These are phyloP conservation scores for Myanophis thanlyinensis DNA, from an alignment of 2,113 vertebrate genomes.

Conservation along the genomic window DNA sequence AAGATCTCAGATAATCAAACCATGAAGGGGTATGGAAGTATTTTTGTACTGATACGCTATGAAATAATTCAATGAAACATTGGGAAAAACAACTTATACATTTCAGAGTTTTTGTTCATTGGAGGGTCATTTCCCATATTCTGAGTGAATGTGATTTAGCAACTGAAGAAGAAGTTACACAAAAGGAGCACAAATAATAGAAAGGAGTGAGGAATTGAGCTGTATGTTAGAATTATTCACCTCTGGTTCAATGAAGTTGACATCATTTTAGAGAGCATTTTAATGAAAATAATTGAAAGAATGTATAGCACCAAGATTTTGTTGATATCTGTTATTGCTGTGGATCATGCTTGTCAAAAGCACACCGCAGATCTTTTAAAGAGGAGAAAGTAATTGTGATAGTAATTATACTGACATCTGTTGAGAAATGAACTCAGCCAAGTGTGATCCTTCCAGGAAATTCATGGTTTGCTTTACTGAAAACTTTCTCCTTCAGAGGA, in stretches of 20 bases:
- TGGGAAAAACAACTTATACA: neutral
- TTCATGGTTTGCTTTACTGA: neutral
- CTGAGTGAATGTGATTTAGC: neutral
- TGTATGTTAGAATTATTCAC: neutral
- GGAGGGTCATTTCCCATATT: neutral
- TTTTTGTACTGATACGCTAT: neutral
- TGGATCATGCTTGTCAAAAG: neutral
- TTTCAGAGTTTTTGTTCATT: neutral
- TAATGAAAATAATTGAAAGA: neutral
- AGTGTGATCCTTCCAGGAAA: neutral
- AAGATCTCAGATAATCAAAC: neutral
- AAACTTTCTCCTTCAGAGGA: neutral
- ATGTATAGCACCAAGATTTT: neutral
- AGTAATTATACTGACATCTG: neutral
- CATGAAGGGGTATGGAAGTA: neutral
- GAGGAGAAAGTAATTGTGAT: neutral
- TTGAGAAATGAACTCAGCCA: neutral
- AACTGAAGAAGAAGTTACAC: neutral
- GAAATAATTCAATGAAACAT: neutral
- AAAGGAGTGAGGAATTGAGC: neutral
- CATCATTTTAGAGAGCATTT: neutral
- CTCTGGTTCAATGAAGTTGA: neutral
- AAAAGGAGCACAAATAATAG: neutral
- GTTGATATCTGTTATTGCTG: neutral
- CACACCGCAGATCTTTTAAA: neutral